These are phyloP conservation scores for Paraplagusia blochii DNA, from an alignment of 2,113 vertebrate genomes.

Conservation along the genomic window DNA sequence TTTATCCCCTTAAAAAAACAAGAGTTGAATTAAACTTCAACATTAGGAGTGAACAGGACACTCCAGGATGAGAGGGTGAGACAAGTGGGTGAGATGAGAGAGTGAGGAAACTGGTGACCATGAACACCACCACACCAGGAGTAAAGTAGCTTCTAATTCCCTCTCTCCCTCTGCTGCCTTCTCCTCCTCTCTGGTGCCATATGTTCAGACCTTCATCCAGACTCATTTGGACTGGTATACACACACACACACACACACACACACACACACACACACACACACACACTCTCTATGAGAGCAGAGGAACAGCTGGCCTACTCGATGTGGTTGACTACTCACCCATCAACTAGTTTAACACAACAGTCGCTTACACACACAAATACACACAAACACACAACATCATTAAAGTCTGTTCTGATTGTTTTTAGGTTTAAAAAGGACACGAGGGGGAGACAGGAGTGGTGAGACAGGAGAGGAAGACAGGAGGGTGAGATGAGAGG, in stretches of 20 bases:
- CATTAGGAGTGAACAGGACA: constrained; percentile 10
- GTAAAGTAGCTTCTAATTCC: constrained; percentile 55
- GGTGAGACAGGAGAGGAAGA: constrained; percentile 6
- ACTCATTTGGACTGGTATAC: constrained; percentile 59
- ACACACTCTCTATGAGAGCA: constrained; percentile 57
- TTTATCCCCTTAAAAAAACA: constrained; percentile 25
- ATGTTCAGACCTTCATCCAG: constrained; percentile 60
- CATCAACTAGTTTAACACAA: constrained; percentile 55
- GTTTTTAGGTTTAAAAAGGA: constrained; percentile 23
- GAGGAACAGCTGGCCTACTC: constrained; percentile 64
- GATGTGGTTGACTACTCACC: constrained; percentile 68
- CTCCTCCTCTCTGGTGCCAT: constrained; percentile 51
- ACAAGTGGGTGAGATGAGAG: constrained; percentile 53
- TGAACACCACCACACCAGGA: constrained; percentile 23
- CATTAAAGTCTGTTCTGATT: constrained; percentile 36
- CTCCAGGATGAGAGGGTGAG: constrained; percentile 40
- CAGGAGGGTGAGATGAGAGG: constrained; percentile 21
- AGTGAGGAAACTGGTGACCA: too few relatives aligned
- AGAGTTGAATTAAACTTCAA: constrained; percentile 29
- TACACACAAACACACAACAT: constrained; percentile 20
- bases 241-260: constrained; percentile 14
- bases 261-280: constrained; percentile 16
- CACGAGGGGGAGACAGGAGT: constrained; percentile 13
- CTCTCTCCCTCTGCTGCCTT: constrained; percentile 31
- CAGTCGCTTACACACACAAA: constrained; percentile 12